Evolutionary conservation across 23 tunicate species (phyloP), one percentile per base, ranked within the genome.

Genomic region (Ascidia mentula): DNA sequence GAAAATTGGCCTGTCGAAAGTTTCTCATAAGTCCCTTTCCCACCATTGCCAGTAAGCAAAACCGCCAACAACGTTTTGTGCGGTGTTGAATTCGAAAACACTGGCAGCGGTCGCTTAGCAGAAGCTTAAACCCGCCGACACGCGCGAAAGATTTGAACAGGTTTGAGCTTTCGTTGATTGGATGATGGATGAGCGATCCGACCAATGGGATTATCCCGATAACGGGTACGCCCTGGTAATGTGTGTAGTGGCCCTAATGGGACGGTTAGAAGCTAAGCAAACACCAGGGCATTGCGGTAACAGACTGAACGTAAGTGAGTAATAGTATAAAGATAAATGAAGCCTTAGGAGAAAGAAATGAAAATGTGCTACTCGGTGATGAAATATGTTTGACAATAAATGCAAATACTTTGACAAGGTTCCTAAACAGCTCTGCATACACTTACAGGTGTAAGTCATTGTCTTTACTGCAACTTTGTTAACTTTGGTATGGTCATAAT

Each of bases 151-250:
- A 53, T 53, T 53, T 53, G 28, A 53, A 53, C 22, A 26, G 65
- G 65, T 53, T 28, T 53, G 28, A 9, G 24, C 24, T 53, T 26
- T 28, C 65, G 7, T 3, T 53, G 65, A 53, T 53, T 53, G 65
- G 65, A 20, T 53, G 65, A 53, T 53, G 65, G 24, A 53, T 53
- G 65, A 9, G 28, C 7, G 28, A 20, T 53, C 24, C 65, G 12
- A 53, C 65, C 65, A 53, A 53, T 53, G 13, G 65, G 65, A 53
- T 53, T 53, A 53, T 20, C n/a, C 22, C 65, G 65, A 53, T 53
- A 20, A 53, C 12, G 22, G 12, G 4, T 28, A 28, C 65, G 24
- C 65, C 65, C 13, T 53, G 65, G 65, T 26, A 53, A 28, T 26
- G 28, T 53, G 13, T 28, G 22, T 9, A 53, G 65, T 53, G 65